phyloP scores from a whole-genome alignment of 2,113 vertebrate species.

The human region DNA sequence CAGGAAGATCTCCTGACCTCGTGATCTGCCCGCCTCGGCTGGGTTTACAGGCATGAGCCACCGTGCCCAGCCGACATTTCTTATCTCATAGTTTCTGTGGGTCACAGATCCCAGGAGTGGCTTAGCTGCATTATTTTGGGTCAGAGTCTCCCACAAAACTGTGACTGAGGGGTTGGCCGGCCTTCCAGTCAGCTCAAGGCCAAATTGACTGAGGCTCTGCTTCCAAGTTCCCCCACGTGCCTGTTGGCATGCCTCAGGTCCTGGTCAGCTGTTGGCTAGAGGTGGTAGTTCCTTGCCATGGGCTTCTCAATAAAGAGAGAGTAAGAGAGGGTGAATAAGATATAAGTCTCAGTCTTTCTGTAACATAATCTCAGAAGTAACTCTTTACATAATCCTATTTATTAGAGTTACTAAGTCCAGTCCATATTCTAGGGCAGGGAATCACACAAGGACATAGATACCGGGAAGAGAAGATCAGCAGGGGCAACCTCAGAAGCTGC shows the following conservation, averaged over 20 bases:
- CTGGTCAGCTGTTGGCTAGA: not conserved
- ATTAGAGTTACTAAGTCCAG: not conserved
- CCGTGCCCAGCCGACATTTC: not conserved
- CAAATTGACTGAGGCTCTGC: not conserved
- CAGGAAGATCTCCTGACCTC: too few species aligned
- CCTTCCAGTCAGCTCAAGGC: not conserved
- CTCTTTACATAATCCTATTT: not conserved
- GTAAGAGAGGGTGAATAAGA: not conserved
- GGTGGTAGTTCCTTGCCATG: not conserved
- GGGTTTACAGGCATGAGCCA: too few species aligned
- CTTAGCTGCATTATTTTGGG: not conserved
- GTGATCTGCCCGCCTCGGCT: too few species aligned
- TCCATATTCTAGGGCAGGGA: not conserved
- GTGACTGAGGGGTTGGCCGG: not conserved
- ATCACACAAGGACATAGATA: not conserved
- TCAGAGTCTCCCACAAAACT: not conserved
- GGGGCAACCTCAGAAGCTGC: not conserved
- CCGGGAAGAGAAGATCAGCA: not conserved
- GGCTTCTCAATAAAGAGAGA: not conserved
- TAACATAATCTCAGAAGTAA: not conserved
- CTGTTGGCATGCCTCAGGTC: not conserved
- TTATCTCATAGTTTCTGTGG: not conserved
- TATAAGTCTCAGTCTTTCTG: not conserved
- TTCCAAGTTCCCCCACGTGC: not conserved
- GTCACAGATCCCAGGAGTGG: not conserved